Evolutionary conservation across 1,140 invertebrate genomes (phyloP).

Genomic region (Plutomurus gul): DNA sequence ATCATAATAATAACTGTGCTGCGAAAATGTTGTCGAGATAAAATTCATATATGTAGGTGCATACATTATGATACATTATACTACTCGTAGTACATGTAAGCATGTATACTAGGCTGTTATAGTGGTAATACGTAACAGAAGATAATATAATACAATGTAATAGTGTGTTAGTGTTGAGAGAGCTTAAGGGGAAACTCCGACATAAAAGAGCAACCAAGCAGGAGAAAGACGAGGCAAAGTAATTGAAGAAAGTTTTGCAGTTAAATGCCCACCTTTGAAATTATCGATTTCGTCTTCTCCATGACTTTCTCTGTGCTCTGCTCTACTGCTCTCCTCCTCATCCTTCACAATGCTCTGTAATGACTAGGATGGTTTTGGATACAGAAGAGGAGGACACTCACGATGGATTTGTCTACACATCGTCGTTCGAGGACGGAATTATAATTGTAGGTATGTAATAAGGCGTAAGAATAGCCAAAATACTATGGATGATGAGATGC

Average conservation of each 20-base stretch:
- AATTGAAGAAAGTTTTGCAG: slow-evolving; percentile 27
- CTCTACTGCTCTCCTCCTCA: neutral
- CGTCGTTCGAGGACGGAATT: no score
- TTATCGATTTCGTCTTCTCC: neutral
- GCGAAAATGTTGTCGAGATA: no score
- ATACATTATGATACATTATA: neutral
- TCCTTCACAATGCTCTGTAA: neutral
- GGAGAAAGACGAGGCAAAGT: slow-evolving; percentile 28
- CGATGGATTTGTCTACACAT: neutral
- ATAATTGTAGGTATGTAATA: no score
- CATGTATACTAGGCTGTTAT: neutral
- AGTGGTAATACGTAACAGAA: neutral
- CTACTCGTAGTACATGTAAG: no score
- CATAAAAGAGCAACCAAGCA: slow-evolving; percentile 20
- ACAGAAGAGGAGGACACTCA: neutral
- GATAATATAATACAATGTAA: slow-evolving; percentile 27
- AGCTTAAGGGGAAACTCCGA: slow-evolving; percentile 13
- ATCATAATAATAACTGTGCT: no score
- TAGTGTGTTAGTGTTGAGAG: slow-evolving; percentile 10
- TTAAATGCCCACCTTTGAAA: slow-evolving; percentile 24
- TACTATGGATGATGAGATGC: no score
- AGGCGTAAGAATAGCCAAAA: no score
- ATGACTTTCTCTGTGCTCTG: neutral
- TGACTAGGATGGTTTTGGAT: neutral
- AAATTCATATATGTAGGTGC: no score